Base-by-base conservation (phyloP, 2,797 vertebrate species). In the Mico argentatus region DNA sequence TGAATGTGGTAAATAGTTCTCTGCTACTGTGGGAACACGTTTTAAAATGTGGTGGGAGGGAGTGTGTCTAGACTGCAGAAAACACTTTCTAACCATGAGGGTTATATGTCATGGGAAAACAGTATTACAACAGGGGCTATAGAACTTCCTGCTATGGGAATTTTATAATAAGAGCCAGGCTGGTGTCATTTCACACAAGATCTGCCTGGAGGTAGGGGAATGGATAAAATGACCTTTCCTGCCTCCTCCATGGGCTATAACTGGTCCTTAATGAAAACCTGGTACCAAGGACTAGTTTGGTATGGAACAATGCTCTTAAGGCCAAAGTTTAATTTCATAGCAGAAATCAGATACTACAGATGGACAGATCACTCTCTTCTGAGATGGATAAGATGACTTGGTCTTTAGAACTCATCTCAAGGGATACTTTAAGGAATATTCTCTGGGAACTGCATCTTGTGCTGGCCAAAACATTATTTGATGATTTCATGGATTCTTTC, bases 241-340 rank as follows among this genome's bases (percentile, higher is more conserved):
- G 96, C 92, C 96, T 97, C 88, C 75, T 98, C 94, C 92, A 85
- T 94, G 82, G 95, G 94, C 93, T 90, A 88, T 30, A 87, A 67
- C 95, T 94, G 96, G 90, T 91, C 82, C 94, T 97, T 98, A 98
- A 97, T 98, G 98, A 98, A 98, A 98, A 98, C 97, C 98, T 97
- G 95, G 92, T 97, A 96, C 93, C 55, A 6, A 73, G 94, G 88
- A 72, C 92, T 94, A 57, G 82, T 90, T 86, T 75, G 77, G 94
- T 96, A 96, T 84, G 96, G 97, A 91, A 91, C 90, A 84, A 75
- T 96, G 95, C 98, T 95, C 97, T 97, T 81, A 94, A 97, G 97
- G 97, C 90, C 97, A 97, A 97, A 97, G 97, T 97, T 98, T 97
- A 96, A 98, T 96, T 98, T 97, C 92, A 95, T 98, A 97, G 97